A percentile compares a stretch with the other conserved stretches of the same genome.
Evolutionary conservation across 2,113 vertebrate species (phyloP).

Genomic region (Hemibagrus wyckioides): DNA sequence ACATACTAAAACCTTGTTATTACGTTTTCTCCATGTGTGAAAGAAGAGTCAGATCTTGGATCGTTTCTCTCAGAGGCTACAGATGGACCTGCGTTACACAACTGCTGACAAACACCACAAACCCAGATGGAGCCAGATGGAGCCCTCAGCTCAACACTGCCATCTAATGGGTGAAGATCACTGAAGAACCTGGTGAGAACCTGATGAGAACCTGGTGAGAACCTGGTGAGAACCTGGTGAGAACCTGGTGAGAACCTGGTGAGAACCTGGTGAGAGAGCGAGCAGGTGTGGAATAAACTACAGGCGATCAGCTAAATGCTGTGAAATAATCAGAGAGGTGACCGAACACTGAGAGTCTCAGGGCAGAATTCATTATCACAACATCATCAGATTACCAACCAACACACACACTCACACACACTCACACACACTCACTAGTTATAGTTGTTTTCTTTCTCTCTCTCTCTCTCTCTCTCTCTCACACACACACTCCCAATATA

Average conservation of each 20-base stretch:
- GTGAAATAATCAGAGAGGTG: background rate
- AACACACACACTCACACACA: background rate
- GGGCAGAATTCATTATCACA: background rate
- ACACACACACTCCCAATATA: background rate
- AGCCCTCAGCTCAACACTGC: slow-evolving; percentile 59
- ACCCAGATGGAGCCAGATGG: background rate
- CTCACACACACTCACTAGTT: background rate
- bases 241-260: background rate
- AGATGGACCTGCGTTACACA: slow-evolving; percentile 35
- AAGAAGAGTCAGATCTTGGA: background rate
- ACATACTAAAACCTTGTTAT: background rate
- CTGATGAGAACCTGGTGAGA: background rate
- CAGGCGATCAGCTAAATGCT: background rate
- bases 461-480: too few species aligned
- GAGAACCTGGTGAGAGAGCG: background rate
- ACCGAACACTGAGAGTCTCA: background rate
- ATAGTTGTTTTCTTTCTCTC: too few species aligned
- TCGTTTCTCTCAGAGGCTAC: background rate
- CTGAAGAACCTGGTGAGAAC: background rate
- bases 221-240: too few species aligned
- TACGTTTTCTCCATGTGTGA: background rate
- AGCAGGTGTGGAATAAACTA: background rate
- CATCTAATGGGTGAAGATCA: slow-evolving; percentile 54
- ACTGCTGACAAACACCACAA: slow-evolving; percentile 10
- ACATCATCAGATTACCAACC: background rate